Conservation (phyloP, 1,140 invertebrate species). For the Homarus americanus region DNA sequence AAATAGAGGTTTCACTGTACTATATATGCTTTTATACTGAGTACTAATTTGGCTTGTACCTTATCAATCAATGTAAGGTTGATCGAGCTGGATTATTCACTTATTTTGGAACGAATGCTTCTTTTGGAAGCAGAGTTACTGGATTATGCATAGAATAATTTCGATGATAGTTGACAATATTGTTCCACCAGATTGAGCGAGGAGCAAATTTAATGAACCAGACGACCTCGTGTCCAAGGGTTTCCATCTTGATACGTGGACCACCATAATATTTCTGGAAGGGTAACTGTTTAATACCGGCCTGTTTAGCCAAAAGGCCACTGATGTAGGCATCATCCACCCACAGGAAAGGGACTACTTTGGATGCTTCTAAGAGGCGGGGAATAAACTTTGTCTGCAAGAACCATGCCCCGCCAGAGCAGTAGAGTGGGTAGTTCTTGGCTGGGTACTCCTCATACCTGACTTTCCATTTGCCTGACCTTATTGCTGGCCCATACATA, state of each 20-base stretch:
- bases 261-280: conserved; percentile 46
- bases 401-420: conserved; percentile 43
- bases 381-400: conserved; percentile 34
- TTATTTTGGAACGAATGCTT: no score
- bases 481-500: conserved; percentile 26
- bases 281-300: neutral
- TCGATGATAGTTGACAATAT: neutral
- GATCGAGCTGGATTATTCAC: no score
- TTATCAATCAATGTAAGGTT: no score
- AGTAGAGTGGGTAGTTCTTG: conserved; percentile 26
- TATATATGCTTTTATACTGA: no score
- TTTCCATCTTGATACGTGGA: neutral
- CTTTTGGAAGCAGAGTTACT: neutral
- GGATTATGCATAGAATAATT: neutral
- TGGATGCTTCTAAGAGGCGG: conserved; percentile 25
- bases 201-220: neutral
- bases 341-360: conserved; percentile 46
- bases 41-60: no score
- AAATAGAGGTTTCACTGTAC: no score
- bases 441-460: conserved; percentile 21
- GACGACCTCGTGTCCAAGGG: neutral
- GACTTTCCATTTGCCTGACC: conserved; percentile 27
- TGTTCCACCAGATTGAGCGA: neutral
- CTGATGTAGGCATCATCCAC: conserved; percentile 59
- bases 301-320: conserved; percentile 21